Evolutionary conservation across 2,797 vertebrate genomes (phyloP).

Genomic region (Alauda arvensis): DNA sequence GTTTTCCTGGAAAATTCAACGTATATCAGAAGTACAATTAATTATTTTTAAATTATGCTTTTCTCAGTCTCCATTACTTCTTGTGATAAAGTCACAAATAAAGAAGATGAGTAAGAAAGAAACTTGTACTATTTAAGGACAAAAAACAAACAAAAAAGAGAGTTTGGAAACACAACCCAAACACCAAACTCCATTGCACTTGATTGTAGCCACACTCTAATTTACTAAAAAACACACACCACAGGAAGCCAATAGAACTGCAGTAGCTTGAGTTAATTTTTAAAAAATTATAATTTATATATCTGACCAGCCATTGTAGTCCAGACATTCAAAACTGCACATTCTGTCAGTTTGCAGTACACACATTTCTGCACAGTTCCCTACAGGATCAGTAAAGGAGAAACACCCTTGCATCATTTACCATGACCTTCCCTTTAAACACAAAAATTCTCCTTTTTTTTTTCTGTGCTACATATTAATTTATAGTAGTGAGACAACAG

Average conservation of each 20-base stretch:
- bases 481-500: neutral
- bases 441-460: neutral
- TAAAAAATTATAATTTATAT: neutral
- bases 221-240: neutral
- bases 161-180: neutral
- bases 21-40: neutral
- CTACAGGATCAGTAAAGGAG: neutral
- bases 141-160: neutral
- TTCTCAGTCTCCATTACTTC: neutral
- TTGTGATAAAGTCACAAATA: neutral
- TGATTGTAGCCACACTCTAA: neutral
- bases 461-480: conserved; percentile 37
- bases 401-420: neutral
- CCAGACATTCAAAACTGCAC: neutral
- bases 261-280: neutral
- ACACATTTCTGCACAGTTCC: neutral
- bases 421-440: neutral
- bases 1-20: neutral
- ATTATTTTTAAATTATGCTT: neutral
- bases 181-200: neutral
- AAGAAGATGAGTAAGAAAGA: neutral
- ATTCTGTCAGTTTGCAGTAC: neutral
- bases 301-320: neutral
- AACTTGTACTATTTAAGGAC: neutral
- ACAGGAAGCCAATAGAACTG: neutral